These are phyloP conservation scores for Amazonetta brasiliensis DNA, from an alignment of 2,797 vertebrate genomes.

Conservation along the genomic window DNA sequence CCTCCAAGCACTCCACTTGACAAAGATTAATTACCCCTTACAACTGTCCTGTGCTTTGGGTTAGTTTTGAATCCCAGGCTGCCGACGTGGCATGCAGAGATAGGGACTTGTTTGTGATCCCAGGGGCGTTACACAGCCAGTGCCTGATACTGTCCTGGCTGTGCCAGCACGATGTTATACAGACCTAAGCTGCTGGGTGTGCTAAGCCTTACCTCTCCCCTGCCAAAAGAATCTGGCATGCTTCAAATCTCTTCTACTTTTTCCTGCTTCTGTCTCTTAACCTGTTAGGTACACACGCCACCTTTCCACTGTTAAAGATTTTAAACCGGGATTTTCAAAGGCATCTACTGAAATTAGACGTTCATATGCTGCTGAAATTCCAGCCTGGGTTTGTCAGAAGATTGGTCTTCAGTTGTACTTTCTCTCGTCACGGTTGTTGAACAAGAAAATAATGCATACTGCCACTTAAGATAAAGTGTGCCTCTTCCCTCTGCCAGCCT, in stretches of 20 bases:
- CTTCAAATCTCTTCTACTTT: neutral
- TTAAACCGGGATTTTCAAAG: neutral
- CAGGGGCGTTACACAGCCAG: neutral
- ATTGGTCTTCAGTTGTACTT: neutral
- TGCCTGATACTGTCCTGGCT: neutral
- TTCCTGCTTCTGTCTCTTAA: neutral
- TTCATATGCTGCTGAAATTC: neutral
- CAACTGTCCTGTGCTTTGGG: neutral
- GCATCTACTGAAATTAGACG: neutral
- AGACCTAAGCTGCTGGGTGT: neutral
- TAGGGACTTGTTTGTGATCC: neutral
- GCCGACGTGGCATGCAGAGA: neutral
- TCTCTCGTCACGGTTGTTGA: neutral
- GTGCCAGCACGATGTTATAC: neutral
- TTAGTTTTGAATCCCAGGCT: neutral
- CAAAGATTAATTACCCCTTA: neutral
- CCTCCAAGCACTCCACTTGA: neutral
- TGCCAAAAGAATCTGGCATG: neutral
- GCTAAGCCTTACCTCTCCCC: neutral
- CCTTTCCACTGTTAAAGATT: neutral
- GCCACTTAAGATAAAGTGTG: constrained; percentile 21
- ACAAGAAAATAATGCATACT: constrained; percentile 22
- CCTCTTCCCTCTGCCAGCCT: constrained; percentile 5
- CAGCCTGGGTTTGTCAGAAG: neutral
- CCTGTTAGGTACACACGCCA: neutral